Conservation (phyloP, 2,888 invertebrate species). For the Brachylomia viminalis region DNA sequence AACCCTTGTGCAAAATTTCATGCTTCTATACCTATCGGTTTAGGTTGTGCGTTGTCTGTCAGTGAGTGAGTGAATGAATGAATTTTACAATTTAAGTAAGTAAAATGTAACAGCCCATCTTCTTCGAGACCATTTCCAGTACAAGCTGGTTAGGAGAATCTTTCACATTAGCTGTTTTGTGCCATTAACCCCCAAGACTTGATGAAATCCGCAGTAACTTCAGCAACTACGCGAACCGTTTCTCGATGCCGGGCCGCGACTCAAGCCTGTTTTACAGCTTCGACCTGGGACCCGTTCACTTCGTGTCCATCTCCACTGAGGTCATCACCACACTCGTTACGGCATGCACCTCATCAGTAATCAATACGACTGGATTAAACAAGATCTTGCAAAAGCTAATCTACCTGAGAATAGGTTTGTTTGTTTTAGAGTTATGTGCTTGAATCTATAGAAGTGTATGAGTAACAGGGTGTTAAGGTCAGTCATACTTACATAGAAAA, state of each 20-base stretch:
- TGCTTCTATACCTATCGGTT: no score
- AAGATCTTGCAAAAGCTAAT: background rate
- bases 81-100: background rate
- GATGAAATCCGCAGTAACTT: slow-evolving; percentile 94
- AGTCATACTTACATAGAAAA: no score
- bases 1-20: no score
- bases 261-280: slow-evolving; percentile 96
- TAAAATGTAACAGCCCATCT: background rate
- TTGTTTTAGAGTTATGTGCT: background rate
- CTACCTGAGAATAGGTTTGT: background rate
- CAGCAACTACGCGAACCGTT: slow-evolving; percentile 97
- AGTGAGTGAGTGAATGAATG: no score
- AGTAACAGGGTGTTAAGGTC: no score
- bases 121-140: background rate
- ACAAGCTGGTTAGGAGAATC: background rate
- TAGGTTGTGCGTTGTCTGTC: background rate
- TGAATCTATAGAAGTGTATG: no score
- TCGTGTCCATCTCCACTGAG: slow-evolving; percentile 98
- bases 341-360: background rate
- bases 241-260: slow-evolving; percentile 96
- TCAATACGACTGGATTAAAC: background rate
- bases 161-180: background rate
- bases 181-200: background rate
- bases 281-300: slow-evolving; percentile 96
- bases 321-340: slow-evolving; percentile 89